Conservation (phyloP, 2,113 vertebrate species). For the Crotalus viridis region DNA sequence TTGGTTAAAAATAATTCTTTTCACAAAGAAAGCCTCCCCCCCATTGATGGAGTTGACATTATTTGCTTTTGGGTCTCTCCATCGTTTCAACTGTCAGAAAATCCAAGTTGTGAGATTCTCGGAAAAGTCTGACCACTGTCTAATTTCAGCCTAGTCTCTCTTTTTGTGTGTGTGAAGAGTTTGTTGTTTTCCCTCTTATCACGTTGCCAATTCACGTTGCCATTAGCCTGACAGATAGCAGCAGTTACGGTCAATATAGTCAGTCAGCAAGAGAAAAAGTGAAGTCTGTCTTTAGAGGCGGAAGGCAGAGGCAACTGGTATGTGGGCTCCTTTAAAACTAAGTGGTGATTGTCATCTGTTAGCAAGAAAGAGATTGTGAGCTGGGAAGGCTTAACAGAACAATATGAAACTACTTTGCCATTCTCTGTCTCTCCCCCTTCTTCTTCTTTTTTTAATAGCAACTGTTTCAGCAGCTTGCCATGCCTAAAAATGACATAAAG, state of each 20-base stretch:
- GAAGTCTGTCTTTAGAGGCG: slow-evolving; percentile 55
- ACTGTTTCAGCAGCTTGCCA: slow-evolving; percentile 49
- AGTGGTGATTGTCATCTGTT: slow-evolving; percentile 52
- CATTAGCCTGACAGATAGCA: slow-evolving; percentile 60
- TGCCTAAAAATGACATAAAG: slow-evolving; percentile 47
- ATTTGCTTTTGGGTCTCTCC: slow-evolving; percentile 1
- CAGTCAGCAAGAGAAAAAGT: slow-evolving; percentile 49
- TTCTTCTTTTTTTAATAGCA: slow-evolving; percentile 6
- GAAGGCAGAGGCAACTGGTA: slow-evolving; percentile 47
- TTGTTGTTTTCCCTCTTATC: slow-evolving; percentile 53
- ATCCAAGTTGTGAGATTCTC: slow-evolving; percentile 39
- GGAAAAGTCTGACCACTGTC: slow-evolving; percentile 47
- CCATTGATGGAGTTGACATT: neutral
- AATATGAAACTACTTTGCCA: slow-evolving; percentile 38
- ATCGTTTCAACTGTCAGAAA: slow-evolving; percentile 38
- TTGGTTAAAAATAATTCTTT: neutral
- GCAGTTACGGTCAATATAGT: slow-evolving; percentile 54
- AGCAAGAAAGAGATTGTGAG: slow-evolving; percentile 17
- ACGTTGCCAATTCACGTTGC: slow-evolving; percentile 43
- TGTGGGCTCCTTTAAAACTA: slow-evolving; percentile 43
- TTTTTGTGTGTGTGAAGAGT: slow-evolving; percentile 42
- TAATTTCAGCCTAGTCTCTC: slow-evolving; percentile 42
- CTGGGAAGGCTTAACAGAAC: slow-evolving; percentile 29
- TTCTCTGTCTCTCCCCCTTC: neutral
- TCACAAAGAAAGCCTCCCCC: neutral